phyloP scores from a whole-genome alignment of 2,113 vertebrate genomes.

The Clarias gariepinus region DNA sequence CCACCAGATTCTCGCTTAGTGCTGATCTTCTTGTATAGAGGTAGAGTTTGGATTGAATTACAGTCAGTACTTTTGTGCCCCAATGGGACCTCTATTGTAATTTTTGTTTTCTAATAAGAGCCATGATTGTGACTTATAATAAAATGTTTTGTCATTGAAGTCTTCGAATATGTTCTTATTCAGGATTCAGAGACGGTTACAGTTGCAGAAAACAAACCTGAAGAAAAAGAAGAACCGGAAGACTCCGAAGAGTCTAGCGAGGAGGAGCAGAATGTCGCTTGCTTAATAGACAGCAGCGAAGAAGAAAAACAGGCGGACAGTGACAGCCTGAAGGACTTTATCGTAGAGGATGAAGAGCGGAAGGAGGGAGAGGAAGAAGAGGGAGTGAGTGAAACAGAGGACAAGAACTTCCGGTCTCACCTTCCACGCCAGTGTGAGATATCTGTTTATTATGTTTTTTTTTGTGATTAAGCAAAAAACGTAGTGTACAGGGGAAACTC shows the following conservation, averaged over 20 bases:
- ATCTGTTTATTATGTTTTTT: neutral
- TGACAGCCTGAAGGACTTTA: slow-evolving; percentile 62
- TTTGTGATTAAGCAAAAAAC: too few species aligned
- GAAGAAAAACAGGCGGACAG: slow-evolving; percentile 51
- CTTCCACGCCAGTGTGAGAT: slow-evolving; percentile 58
- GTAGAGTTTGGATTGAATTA: neutral
- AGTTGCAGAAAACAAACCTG: slow-evolving; percentile 16
- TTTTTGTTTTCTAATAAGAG: neutral
- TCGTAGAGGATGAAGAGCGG: slow-evolving; percentile 56
- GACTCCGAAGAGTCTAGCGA: slow-evolving; percentile 41
- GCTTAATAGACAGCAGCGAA: slow-evolving; percentile 53
- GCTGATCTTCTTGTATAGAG: neutral
- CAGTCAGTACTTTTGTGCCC: neutral
- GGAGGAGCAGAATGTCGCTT: neutral
- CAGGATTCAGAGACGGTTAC: slow-evolving; percentile 40
- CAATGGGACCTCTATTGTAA: neutral
- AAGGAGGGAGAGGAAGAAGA: slow-evolving; percentile 31
- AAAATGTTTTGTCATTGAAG: neutral
- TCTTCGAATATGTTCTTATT: neutral
- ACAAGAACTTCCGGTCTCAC: slow-evolving; percentile 46
- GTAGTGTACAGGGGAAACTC: neutral
- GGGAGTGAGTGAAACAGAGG: neutral
- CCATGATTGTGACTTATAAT: neutral
- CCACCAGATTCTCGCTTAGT: neutral
- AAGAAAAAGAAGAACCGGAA: slow-evolving; percentile 39